Conservation (phyloP, 2,797 vertebrate species). For the Muscicapa comitata region DNA sequence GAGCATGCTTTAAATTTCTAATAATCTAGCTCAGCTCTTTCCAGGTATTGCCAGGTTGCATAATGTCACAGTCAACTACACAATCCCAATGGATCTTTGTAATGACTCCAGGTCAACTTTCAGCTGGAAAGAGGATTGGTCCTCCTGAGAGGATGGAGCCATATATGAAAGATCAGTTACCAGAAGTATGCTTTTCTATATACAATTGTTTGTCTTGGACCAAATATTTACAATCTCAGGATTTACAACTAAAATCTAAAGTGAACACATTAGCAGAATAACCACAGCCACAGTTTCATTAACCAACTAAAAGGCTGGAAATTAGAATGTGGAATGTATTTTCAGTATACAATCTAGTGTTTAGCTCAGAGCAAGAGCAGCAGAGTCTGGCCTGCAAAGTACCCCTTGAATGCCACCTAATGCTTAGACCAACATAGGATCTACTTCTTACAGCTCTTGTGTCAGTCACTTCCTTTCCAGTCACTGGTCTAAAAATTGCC, state of each 20-base stretch:
- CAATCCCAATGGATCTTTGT: neutral
- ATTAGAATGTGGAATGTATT: neutral
- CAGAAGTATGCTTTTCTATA: neutral
- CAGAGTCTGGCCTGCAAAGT: neutral
- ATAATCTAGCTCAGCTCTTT: neutral
- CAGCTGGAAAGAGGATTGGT: neutral
- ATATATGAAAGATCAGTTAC: neutral
- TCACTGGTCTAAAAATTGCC: neutral
- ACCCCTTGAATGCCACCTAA: neutral
- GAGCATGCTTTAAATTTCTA: neutral
- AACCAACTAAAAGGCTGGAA: neutral
- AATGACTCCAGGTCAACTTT: neutral
- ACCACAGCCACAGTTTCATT: neutral
- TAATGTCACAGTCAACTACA: neutral
- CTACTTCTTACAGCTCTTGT: neutral
- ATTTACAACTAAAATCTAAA: neutral
- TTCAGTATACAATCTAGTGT: neutral
- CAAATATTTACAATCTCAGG: neutral
- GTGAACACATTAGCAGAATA: neutral
- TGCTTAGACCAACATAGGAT: neutral
- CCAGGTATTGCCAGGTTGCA: neutral
- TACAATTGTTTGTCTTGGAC: neutral
- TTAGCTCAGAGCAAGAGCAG: neutral
- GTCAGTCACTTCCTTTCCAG: neutral
- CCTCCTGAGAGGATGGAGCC: neutral